Conservation (phyloP, 1,140 invertebrate genomes). For the Micrasema minimum region DNA sequence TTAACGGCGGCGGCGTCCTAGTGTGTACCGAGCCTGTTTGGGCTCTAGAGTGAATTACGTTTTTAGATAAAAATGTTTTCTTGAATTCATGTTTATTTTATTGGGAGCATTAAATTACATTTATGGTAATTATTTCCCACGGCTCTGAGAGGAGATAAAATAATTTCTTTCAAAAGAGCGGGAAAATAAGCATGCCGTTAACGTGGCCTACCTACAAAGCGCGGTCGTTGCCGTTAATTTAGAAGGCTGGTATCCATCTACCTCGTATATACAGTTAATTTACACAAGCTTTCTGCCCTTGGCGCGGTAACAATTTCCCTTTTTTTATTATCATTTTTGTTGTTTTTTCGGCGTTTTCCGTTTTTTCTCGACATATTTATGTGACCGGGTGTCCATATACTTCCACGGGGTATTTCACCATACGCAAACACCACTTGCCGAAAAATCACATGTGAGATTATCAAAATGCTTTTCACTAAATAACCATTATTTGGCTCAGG, state of each 20-base stretch:
- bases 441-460: no score
- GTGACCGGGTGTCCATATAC: constrained; percentile 10
- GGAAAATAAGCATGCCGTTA: constrained; percentile 4
- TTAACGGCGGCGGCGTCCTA: no score
- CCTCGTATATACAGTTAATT: constrained; percentile 46
- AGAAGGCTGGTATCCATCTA: constrained; percentile 22
- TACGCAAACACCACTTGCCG: constrained; percentile 42
- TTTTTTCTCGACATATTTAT: constrained; percentile 37
- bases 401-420: constrained; percentile 29
- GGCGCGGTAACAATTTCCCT: constrained; percentile 42
- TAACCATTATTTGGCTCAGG: no score
- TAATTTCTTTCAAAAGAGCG: neutral
- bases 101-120: no score
- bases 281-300: constrained; percentile 49
- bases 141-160: constrained; percentile 1
- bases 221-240: constrained; percentile 37
- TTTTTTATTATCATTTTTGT: constrained; percentile 53
- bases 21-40: neutral
- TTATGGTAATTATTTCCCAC: no score
- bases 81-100: no score
- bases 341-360: constrained; percentile 45
- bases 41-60: neutral
- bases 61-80: neutral
- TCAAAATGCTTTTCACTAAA: no score
- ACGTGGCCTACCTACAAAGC: neutral